Percentiles rank a stretch among this genome's conserved stretches.
Conservation (phyloP, 2,888 invertebrate genomes). For the Lasioglossum morio region DNA sequence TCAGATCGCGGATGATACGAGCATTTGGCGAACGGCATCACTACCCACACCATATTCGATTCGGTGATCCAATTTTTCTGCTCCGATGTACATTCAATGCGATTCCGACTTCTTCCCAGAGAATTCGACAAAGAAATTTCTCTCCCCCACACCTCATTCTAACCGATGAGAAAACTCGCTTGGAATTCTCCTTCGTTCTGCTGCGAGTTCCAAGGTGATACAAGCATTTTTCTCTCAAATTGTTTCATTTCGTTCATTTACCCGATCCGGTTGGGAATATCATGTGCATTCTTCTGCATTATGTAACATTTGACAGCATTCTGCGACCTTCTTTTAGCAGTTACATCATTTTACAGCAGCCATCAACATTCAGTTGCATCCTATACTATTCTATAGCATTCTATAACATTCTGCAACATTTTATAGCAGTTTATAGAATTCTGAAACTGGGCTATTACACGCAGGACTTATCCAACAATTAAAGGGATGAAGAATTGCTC, state of each 20-base stretch:
- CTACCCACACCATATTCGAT: background rate
- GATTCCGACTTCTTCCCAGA: background rate
- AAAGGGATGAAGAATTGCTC: background rate
- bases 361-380: background rate
- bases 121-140: background rate
- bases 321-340: background rate
- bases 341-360: background rate
- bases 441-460: too few species aligned
- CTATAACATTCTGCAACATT: background rate
- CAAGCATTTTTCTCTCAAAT: background rate
- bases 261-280: background rate
- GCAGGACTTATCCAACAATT: background rate
- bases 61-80: slow-evolving; percentile 2
- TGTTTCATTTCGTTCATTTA: background rate
- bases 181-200: background rate
- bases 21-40: background rate
- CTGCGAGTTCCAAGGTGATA: background rate
- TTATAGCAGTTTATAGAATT: background rate
- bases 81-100: background rate
- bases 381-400: too few species aligned
- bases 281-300: background rate
- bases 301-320: background rate
- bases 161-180: background rate
- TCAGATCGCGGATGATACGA: slow-evolving; percentile 13
- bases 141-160: background rate